These are phyloP conservation scores for Gastracanthus pulcherrimus DNA, from an alignment of 2,888 invertebrate genomes.

Conservation along the genomic window DNA sequence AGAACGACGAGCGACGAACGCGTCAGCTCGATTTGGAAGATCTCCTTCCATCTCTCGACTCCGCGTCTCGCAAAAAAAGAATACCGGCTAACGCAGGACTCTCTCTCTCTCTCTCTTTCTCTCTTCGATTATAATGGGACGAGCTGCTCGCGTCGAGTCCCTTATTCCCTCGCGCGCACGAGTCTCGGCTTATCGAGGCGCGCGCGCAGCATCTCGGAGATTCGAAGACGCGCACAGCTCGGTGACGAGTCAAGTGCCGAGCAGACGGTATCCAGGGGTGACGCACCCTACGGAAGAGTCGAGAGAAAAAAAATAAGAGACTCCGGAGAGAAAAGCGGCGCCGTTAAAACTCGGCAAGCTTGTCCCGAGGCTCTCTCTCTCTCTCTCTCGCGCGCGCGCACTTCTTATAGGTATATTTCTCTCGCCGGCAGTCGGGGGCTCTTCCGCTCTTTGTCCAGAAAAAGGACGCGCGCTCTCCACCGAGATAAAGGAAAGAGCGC, in stretches of 20 bases:
- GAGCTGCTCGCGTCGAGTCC: too few relatives aligned
- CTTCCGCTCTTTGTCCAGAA: constrained; percentile 40
- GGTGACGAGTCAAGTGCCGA: too few relatives aligned
- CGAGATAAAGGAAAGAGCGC: background rate
- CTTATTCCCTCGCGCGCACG: too few relatives aligned
- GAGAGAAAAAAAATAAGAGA: background rate
- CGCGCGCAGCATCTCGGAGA: background rate
- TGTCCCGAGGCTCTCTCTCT: background rate
- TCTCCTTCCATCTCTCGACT: background rate
- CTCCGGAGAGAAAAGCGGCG: background rate
- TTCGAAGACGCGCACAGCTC: background rate
- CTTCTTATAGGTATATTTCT: constrained; percentile 25
- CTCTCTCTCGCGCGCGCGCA: background rate
- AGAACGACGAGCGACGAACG: background rate
- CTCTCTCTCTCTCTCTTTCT: too few relatives aligned
- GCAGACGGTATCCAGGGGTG: constrained; percentile 33
- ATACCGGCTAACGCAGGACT: background rate
- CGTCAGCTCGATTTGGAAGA: constrained; percentile 23
- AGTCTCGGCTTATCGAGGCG: background rate
- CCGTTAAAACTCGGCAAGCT: constrained; percentile 16
- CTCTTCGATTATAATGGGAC: too few relatives aligned
- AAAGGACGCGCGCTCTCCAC: background rate
- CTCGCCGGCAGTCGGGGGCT: constrained; percentile 14
- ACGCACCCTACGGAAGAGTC: constrained; percentile 18
- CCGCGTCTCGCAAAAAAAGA: background rate